phyloP scores from a whole-genome alignment of 1,140 invertebrate genomes.

The Drosophila rufa region DNA sequence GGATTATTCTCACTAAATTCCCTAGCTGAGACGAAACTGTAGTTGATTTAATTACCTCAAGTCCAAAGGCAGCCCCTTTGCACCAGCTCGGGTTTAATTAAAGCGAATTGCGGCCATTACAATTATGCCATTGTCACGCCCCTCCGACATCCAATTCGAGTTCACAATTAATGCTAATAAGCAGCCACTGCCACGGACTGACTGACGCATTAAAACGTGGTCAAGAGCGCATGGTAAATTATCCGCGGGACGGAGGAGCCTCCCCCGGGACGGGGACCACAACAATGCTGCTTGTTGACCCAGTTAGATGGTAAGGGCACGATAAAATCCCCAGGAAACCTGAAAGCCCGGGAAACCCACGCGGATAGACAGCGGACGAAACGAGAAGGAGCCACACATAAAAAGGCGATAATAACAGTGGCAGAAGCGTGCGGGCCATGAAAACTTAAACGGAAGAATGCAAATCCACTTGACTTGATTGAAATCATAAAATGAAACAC shows the following conservation, averaged over 20 bases:
- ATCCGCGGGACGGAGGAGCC: slow-evolving; percentile 10
- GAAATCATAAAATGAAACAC: slow-evolving; percentile 70
- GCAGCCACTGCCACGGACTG: slow-evolving; percentile 8
- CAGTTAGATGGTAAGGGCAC: slow-evolving; percentile 59
- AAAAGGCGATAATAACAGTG: slow-evolving; percentile 56
- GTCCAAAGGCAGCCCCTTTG: neutral
- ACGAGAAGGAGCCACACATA: slow-evolving; percentile 22
- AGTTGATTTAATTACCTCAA: slow-evolving; percentile 21
- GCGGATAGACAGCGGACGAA: slow-evolving; percentile 2
- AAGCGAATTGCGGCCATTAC: slow-evolving; percentile 50
- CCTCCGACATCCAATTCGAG: slow-evolving; percentile 44
- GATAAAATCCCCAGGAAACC: slow-evolving; percentile 45
- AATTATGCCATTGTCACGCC: slow-evolving; percentile 61
- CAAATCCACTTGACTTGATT: slow-evolving; percentile 81
- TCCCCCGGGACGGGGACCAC: slow-evolving; percentile 21
- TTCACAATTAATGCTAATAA: slow-evolving; percentile 70
- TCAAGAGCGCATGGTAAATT: slow-evolving; percentile 53
- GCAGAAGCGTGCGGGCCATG: slow-evolving; percentile 44
- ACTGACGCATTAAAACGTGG: slow-evolving; percentile 56
- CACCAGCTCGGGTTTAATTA: slow-evolving; percentile 35
- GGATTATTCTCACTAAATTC: neutral
- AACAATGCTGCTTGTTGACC: slow-evolving; percentile 58
- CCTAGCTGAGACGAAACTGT: too few species aligned
- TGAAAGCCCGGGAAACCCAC: slow-evolving; percentile 2
- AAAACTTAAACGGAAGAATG: slow-evolving; percentile 66